Base-by-base conservation (phyloP, 2,113 vertebrate species). In the Xerus inauris region DNA sequence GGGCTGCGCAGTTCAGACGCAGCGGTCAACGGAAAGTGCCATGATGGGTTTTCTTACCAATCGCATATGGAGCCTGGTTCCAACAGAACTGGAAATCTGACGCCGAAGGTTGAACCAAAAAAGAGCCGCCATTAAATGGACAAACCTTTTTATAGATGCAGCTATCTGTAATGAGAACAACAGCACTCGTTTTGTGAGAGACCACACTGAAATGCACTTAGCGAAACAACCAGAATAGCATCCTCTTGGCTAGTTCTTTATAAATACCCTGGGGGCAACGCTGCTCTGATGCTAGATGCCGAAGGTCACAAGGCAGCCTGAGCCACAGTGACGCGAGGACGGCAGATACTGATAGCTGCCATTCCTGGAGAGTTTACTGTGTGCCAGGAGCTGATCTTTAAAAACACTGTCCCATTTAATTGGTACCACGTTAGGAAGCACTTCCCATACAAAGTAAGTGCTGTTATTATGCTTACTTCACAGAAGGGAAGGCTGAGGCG, bases 81-180 rank as follows among this genome's bases (percentile, higher is more conserved):
- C 99, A 99, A 98, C 99, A 99, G 98, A 99, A 99, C 97, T 99
- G 99, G 98, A 99, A 99, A 97, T 99, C 99, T 0, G 99, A 99
- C 16, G 99, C 98, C 84, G 99, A 99, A 26, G 99, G 99, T 98
- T 99, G 99, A 96, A 99, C 98, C 99, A 99, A 98, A 19, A 99
- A 99, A 49, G 99, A 99, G 97, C 99, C 99, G 94, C 99, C 99
- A 45, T 99, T 99, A 97, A 99, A 99, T 0, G 99, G 99, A 98
- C 99, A 99, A 71, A 99, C 99, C 97, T 99, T 99, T 98, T 99
- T 99, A 97, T 99, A 99, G 94, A 99, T 99, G 98, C 99, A 99
- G 91, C 99, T 98, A 97, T 99, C 99, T 99, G 98, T 45, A 97
- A 96, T 1, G 76, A 69, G 80, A 92, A 97, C 85, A 92, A 85